Evolutionary conservation across 2,113 vertebrate species (phyloP).

Genomic region (Butastur rufipennis): DNA sequence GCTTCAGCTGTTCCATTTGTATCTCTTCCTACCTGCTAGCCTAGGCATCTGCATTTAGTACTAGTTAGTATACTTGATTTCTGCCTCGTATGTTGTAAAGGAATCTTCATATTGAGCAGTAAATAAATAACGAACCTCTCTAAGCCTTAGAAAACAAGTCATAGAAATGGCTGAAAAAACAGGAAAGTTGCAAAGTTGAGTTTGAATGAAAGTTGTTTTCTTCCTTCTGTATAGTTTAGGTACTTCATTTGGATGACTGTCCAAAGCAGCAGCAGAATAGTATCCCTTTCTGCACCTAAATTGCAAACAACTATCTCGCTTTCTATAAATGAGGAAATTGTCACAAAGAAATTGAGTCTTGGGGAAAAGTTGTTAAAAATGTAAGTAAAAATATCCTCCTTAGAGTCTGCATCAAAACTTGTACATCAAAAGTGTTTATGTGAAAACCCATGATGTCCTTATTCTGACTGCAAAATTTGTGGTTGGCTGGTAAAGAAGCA

Average conservation of each 20-base stretch:
- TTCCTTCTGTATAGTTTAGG: neutral
- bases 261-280: neutral
- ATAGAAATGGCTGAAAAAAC: neutral
- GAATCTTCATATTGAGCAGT: neutral
- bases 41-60: neutral
- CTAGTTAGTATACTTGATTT: neutral
- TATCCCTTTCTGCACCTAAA: neutral
- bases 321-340: neutral
- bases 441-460: neutral
- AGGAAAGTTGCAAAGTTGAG: neutral
- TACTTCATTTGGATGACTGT: neutral
- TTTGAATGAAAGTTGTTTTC: neutral
- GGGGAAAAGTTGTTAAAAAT: neutral
- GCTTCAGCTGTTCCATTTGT: neutral
- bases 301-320: fast-evolving
- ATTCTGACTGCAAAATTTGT: neutral
- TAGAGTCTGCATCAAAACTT: neutral
- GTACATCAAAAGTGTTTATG: neutral
- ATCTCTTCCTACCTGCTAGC: neutral
- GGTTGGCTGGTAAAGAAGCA: neutral
- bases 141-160: neutral
- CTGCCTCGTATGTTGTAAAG: neutral
- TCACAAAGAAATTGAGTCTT: neutral
- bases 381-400: neutral
- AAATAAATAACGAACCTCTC: neutral